phyloP scores from a whole-genome alignment of 2,113 vertebrate species.

The Dipodomys ordii region DNA sequence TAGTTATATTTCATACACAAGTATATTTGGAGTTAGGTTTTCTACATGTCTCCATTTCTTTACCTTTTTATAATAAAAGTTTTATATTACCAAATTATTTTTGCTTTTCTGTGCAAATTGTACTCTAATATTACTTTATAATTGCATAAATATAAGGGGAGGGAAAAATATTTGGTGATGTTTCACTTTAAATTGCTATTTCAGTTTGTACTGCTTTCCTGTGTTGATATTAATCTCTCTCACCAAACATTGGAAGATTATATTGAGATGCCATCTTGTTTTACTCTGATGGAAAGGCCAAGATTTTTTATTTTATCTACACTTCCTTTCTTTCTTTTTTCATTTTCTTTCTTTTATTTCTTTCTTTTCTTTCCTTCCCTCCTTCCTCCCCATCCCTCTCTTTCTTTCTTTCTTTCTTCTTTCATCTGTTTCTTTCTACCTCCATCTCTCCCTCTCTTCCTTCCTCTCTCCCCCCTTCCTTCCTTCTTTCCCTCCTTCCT shows the following conservation, averaged over 20 bases:
- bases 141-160: background rate
- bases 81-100: background rate
- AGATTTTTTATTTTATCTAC: too few relatives aligned
- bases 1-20: background rate
- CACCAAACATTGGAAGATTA: background rate
- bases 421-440: too few relatives aligned
- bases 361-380: too few relatives aligned
- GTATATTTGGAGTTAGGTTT: background rate
- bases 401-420: too few relatives aligned
- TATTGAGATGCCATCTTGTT: too few relatives aligned
- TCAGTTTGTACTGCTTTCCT: background rate
- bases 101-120: background rate
- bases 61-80: background rate
- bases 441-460: too few relatives aligned
- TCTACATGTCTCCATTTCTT: background rate
- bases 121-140: background rate
- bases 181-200: background rate
- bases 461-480: too few relatives aligned
- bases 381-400: too few relatives aligned
- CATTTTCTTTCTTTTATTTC: too few relatives aligned
- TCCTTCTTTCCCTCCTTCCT: too few relatives aligned
- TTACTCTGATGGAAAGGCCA: background rate
- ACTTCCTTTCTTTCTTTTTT: too few relatives aligned
- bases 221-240: background rate
- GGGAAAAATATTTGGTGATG: background rate